Percentiles rank a stretch among this genome's conserved stretches.
Conservation (phyloP, 2,113 vertebrate species). For the Dissostichus mawsoni region DNA sequence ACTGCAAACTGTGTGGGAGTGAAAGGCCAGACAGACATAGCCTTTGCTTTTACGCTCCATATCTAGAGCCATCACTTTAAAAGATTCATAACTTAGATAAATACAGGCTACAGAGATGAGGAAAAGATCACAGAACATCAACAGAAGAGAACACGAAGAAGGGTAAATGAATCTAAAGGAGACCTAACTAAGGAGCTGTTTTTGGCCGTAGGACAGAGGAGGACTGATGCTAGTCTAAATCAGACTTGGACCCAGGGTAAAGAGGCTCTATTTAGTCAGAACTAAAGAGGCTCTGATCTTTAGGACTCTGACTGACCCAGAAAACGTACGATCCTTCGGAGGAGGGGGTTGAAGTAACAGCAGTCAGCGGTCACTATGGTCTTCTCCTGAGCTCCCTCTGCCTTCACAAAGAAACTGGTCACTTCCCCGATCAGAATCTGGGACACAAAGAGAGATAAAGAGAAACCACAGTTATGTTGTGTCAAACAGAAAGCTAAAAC, state of each 20-base stretch:
- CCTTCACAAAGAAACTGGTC: conserved; percentile 87
- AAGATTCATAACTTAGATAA: conserved; percentile 11
- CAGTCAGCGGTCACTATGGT: conserved; percentile 92
- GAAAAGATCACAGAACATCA: conserved; percentile 35
- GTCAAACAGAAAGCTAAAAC: conserved; percentile 31
- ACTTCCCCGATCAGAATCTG: conserved; percentile 93
- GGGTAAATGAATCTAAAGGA: conserved; percentile 17
- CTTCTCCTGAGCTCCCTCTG: conserved; percentile 85
- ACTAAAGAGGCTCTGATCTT: conserved; percentile 25
- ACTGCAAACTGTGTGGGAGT: conserved; percentile 28
- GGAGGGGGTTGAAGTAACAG: conserved; percentile 92
- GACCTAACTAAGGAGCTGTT: conserved; percentile 15
- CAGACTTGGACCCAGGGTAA: conserved; percentile 24
- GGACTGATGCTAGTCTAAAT: conserved; percentile 30
- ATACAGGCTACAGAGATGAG: conserved; percentile 7
- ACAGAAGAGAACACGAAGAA: conserved; percentile 25
- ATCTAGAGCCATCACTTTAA: not conserved
- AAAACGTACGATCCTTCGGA: conserved; percentile 91
- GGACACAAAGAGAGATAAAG: conserved; percentile 17
- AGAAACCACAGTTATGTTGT: conserved; percentile 1
- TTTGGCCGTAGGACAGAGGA: not conserved
- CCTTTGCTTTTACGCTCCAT: conserved; percentile 25
- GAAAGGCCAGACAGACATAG: conserved; percentile 32
- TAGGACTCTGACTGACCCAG: conserved; percentile 84
- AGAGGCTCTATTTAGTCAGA: conserved; percentile 31